Base-by-base conservation (phyloP, 2,888 invertebrate genomes). In the Mamestra brassicae region DNA sequence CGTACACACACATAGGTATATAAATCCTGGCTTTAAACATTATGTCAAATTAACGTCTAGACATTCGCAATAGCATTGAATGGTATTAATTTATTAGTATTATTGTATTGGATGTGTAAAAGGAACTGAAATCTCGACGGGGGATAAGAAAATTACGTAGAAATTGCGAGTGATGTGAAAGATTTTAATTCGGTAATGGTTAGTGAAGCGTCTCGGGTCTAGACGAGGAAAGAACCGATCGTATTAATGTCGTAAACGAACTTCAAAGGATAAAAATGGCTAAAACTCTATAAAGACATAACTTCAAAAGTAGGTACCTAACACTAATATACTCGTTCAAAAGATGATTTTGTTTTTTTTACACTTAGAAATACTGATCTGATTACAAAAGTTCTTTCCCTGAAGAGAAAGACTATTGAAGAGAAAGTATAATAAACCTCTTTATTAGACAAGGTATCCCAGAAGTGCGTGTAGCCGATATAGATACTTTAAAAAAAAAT, bases 11-110 rank as follows among this genome's bases (percentile, higher is more conserved):
- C 63, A 67, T 67, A 58, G 7, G 7, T n/a, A n/a, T 57, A 55
- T 13, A 75, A 55, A 63, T 34, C 38, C 17, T 17, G 70, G 78
- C 74, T 80, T 81, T 62, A n/a, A 83, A 81, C 76, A 76, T 86
- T 80, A 87, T 80, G 81, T 84, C 85, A 75, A 84, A 87, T 88
- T 89, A 90, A 80, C 76, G 88, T 90, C 88, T 89, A 89, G 88
- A 87, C 87, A 69, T 82, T 82, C 71, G 71, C 78, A 63, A 82
- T 74, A 87, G 73, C 75, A 83, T 80, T 78, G 72, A 72, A 77
- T 60, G 26, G 42, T 66, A 66, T 69, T 81, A 38, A 69, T 72
- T 72, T 69, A 78, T 72, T 77, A 69, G 65, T 77, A 67, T 55
- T 26, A 26, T 62, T 70, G 58, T 60, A 81, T 67, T 64, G 71